A percentile compares a stretch with the other conserved stretches of the same genome.
Conservation (phyloP, 2,797 vertebrate species). For the Poecilia wingei region DNA sequence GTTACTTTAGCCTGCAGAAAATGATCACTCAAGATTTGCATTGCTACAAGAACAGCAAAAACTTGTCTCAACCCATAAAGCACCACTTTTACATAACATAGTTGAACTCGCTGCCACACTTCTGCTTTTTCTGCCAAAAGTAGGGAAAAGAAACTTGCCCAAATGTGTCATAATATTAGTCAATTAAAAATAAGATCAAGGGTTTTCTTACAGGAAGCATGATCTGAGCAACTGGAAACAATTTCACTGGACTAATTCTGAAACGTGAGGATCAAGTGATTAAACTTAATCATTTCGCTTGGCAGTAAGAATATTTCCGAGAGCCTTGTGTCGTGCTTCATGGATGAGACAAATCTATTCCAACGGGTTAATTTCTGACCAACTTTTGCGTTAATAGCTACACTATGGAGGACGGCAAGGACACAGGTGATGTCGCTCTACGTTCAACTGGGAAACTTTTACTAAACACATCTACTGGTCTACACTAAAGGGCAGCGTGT, state of each 20-base stretch:
- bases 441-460: constrained; percentile 31
- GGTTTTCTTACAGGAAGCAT: not conserved
- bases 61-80: constrained; percentile 48
- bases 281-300: not conserved
- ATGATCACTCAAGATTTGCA: constrained; percentile 10
- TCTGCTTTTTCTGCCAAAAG: constrained; percentile 1
- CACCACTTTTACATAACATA: constrained; percentile 5
- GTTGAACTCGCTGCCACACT: not conserved
- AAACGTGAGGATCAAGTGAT: not conserved
- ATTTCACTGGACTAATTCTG: not conserved
- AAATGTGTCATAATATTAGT: not conserved
- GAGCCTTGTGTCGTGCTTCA: constrained; percentile 7
- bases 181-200: not conserved
- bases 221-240: not conserved
- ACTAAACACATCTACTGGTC: constrained; percentile 55
- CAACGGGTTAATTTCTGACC: constrained; percentile 26
- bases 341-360: constrained; percentile 58
- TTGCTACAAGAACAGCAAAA: constrained; percentile 41
- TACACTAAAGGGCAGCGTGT: constrained; percentile 68
- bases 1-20: constrained; percentile 4
- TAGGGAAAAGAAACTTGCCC: not conserved
- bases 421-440: constrained; percentile 34
- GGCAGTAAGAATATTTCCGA: not conserved
- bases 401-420: constrained; percentile 38
- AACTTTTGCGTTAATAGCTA: constrained; percentile 42